Evolutionary conservation across 1,140 invertebrate genomes (phyloP).

Genomic region (Steinernema khuongi): DNA sequence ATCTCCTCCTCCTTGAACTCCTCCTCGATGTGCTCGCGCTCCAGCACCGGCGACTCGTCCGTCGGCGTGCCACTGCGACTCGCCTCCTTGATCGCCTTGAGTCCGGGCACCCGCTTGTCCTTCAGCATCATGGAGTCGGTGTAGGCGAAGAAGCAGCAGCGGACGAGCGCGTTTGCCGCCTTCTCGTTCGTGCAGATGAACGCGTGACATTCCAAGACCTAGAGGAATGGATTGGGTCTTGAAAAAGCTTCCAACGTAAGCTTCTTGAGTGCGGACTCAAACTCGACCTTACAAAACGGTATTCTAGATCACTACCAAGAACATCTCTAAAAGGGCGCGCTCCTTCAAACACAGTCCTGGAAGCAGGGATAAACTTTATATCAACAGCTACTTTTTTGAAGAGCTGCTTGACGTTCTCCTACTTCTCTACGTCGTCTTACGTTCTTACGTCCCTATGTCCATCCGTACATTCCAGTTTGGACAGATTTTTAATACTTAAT

Average conservation of each 20-base stretch:
- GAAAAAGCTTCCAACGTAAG: no score
- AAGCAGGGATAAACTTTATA: no score
- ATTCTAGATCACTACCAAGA: no score
- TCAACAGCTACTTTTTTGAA: conserved; percentile 4
- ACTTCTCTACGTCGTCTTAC: no score
- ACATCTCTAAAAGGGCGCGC: no score
- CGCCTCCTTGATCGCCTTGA: conserved; percentile 39
- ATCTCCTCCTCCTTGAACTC: conserved; percentile 40
- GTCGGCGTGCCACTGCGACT: neutral
- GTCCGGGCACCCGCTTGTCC: neutral
- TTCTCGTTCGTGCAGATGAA: conserved; percentile 77
- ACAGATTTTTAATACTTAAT: no score
- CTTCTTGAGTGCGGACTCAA: no score
- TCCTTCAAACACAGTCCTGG: no score
- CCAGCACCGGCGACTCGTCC: neutral
- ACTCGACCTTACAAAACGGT: no score
- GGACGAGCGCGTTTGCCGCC: conserved; percentile 55
- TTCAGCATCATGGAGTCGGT: conserved; percentile 55
- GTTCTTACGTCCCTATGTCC: no score
- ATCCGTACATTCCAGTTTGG: no score
- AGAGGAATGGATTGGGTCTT: no score
- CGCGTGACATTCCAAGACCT: conserved; percentile 89
- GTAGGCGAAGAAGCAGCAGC: conserved; percentile 57
- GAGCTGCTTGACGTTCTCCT: neutral
- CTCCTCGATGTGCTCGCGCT: conserved; percentile 21